phyloP scores from a whole-genome alignment of 2,113 vertebrate genomes.

The Vicugna pacos region DNA sequence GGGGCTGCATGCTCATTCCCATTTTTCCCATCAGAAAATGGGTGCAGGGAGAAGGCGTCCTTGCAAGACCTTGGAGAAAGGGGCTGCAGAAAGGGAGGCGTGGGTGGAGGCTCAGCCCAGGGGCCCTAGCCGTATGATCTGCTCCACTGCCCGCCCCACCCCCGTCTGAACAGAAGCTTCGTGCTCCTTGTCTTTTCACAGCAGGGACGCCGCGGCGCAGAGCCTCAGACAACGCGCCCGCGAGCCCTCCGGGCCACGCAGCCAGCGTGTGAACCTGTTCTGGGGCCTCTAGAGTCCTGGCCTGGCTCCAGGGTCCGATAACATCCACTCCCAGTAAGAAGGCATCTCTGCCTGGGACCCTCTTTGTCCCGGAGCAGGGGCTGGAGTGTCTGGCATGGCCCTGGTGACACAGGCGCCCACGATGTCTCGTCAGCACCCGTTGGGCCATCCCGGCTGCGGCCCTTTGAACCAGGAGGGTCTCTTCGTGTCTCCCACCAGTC shows the following conservation, averaged over 20 bases:
- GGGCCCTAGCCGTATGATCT: fast-evolving
- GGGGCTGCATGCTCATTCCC: fast-evolving
- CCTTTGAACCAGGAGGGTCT: conserved; percentile 77
- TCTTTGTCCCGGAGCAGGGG: background rate
- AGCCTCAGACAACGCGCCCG: fast-evolving
- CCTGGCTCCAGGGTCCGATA: conserved; percentile 44
- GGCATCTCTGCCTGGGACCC: background rate
- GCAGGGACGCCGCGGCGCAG: background rate
- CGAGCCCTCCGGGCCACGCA: fast-evolving
- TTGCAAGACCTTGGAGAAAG: background rate
- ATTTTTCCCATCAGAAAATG: background rate
- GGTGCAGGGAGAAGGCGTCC: fast-evolving
- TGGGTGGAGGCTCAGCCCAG: too few species aligned
- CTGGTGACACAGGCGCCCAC: background rate
- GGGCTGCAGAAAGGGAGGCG: background rate
- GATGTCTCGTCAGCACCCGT: fast-evolving
- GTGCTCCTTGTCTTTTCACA: background rate
- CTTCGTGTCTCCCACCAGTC: conserved; percentile 44
- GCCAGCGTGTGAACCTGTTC: background rate
- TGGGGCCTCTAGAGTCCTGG: background rate
- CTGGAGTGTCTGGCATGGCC: conserved; percentile 52
- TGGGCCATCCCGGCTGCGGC: background rate
- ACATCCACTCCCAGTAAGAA: conserved; percentile 59
- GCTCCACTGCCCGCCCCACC: background rate
- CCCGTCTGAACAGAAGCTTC: background rate